Evolutionary conservation across 2,888 invertebrate species (phyloP).

Genomic region (Rosalia funebris): DNA sequence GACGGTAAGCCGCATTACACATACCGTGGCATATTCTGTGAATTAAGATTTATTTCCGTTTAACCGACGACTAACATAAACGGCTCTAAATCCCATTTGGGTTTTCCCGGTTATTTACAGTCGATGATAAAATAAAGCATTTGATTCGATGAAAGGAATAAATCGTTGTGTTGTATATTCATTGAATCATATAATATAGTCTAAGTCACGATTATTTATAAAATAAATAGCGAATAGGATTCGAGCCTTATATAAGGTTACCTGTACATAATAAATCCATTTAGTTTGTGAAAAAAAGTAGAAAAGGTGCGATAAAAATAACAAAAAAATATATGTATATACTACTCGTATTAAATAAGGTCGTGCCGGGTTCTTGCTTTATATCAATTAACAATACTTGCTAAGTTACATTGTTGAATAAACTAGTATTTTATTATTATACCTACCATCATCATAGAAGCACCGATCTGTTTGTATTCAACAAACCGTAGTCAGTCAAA

Average conservation of each 20-base stretch:
- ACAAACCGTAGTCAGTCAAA: slow-evolving; percentile 20
- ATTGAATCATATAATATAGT: slow-evolving; percentile 12
- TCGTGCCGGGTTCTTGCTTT: slow-evolving; percentile 6
- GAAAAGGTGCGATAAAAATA: background rate
- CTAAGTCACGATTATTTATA: slow-evolving; percentile 19
- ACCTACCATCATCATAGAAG: slow-evolving; percentile 17
- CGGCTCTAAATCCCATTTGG: slow-evolving; percentile 1
- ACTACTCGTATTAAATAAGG: slow-evolving; percentile 6
- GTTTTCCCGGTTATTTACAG: slow-evolving; percentile 15
- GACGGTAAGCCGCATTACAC: too few relatives aligned
- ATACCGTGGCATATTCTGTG: too few relatives aligned
- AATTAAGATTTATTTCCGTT: too few relatives aligned
- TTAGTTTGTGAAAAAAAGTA: background rate
- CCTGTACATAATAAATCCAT: background rate
- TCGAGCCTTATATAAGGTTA: background rate
- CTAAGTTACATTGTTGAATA: slow-evolving; percentile 4
- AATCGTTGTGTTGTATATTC: background rate
- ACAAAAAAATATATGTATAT: background rate
- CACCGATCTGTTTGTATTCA: slow-evolving; percentile 16
- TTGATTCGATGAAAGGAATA: slow-evolving; percentile 1
- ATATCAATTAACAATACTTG: slow-evolving; percentile 3
- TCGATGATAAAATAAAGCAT: slow-evolving; percentile 2
- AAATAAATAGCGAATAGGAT: slow-evolving; percentile 10
- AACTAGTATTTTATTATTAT: slow-evolving; percentile 23
- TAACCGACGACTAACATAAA: too few relatives aligned